Base-by-base conservation (phyloP, 2,888 invertebrate species). In the Onthophagus sagittarius region DNA sequence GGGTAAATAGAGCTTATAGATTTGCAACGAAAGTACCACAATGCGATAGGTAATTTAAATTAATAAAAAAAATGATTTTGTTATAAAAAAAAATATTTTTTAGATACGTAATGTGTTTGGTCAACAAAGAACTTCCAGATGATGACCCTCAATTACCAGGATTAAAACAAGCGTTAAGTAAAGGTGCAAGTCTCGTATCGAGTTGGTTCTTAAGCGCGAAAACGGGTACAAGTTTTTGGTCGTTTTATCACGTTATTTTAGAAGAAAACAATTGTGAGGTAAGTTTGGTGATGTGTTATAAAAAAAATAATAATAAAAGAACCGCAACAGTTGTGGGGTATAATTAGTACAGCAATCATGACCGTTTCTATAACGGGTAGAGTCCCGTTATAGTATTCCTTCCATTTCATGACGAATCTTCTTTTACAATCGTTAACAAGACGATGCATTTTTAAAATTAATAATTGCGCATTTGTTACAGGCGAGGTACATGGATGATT, bases 1-100 rank as follows among this genome's bases (percentile, higher is more conserved):
- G 94, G 83, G 93, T 94, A 11, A 93, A 94, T 87, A 86, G 95
- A 70, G 94, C 94, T 0, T 94, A 93, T 86, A 90, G 91, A 80
- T 94, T 92, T 85, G 90, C 92, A 0, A 85, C 88, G 0, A 88
- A 89, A 79, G 88, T 89, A 32, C 93, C 93, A 0, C 89, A 90
- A 71, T 95, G 95, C 82, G 93, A 93, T 79, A 91, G 89, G 80
- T 84, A 77, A 79, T 15, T 67, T 15, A 64, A 53, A 15, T 31
- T 64, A 11, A 23, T 53, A 53, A 33, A 33, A 33, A 33, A 33
- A n/a, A n/a, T n/a, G n/a, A 23, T 23, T 53, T 53, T 53, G 39
- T 69, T 9, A 33, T 69, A 2, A 15, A 13, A 62, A 7, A 5
- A 53, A 15, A 0, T 53, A 11, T 15, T 33, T 15, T 39, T 53